Evolutionary conservation across 53 echinoderm and acorn worm species (phyloP).

Genomic region (Stichopus horrens): DNA sequence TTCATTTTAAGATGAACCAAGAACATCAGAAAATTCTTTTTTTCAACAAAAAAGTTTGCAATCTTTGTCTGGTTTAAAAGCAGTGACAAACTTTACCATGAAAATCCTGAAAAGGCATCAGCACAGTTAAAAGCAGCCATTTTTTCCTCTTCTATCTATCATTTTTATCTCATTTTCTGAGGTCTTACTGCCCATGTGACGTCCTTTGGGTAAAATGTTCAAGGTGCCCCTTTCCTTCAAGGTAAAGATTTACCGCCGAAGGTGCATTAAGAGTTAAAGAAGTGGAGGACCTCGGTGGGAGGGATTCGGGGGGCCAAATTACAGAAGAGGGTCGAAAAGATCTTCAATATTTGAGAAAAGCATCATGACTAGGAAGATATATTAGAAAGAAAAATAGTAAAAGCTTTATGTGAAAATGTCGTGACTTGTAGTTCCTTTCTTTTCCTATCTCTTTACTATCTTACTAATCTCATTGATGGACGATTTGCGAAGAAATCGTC

Average conservation of each 20-base stretch:
- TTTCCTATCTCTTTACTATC: too few relatives aligned
- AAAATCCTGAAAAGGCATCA: too few relatives aligned
- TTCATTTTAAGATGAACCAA: too few relatives aligned
- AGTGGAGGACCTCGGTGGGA: background rate
- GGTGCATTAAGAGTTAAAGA: background rate
- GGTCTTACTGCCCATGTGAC: background rate
- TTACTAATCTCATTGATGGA: too few relatives aligned
- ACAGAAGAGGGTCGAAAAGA: background rate
- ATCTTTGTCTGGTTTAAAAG: too few relatives aligned
- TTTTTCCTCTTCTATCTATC: background rate
- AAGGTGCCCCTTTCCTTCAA: background rate
- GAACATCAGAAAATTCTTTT: too few relatives aligned
- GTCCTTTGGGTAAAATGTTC: background rate
- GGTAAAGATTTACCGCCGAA: background rate
- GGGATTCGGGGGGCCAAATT: background rate
- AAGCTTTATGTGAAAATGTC: background rate
- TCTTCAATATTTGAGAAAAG: background rate
- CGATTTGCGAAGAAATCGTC: too few relatives aligned
- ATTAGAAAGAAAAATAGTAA: background rate
- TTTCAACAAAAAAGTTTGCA: too few relatives aligned
- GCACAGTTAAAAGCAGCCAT: background rate
- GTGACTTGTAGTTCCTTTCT: background rate
- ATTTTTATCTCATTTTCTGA: background rate
- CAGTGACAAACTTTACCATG: too few relatives aligned
- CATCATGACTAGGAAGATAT: background rate